Conservation (phyloP, 2,888 invertebrate species). For the Lobophora halterata region DNA sequence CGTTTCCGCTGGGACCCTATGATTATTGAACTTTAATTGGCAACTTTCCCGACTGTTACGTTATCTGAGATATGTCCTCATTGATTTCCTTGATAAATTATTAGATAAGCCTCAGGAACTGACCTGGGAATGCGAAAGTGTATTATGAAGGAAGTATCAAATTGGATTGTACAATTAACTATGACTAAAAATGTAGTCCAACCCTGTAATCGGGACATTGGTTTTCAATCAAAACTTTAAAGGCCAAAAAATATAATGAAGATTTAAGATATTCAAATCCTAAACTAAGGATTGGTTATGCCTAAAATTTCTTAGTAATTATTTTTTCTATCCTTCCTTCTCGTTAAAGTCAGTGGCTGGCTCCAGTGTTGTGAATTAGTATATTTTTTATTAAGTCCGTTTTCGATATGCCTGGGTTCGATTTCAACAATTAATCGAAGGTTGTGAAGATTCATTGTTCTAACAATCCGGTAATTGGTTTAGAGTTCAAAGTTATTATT, state of each 20-base stretch:
- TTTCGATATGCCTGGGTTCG: conserved; percentile 4
- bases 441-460: conserved; percentile 18
- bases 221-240: too few species aligned
- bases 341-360: too few species aligned
- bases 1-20: conserved; percentile 61
- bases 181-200: too few species aligned
- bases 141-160: too few species aligned
- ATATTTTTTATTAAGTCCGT: neutral
- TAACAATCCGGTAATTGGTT: conserved; percentile 12
- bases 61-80: conserved; percentile 10
- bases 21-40: conserved; percentile 41
- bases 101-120: conserved; percentile 17
- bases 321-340: too few species aligned
- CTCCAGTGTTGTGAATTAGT: too few species aligned
- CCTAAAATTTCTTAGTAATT: too few species aligned
- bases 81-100: conserved; percentile 15
- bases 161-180: too few species aligned
- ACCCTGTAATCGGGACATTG: too few species aligned
- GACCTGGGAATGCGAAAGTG: conserved; percentile 16
- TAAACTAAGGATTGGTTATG: too few species aligned
- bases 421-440: conserved; percentile 19
- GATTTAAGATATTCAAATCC: too few species aligned
- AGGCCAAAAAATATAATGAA: too few species aligned
- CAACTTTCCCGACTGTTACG: conserved; percentile 17
- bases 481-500: conserved; percentile 16